phyloP scores from a whole-genome alignment of 2,888 invertebrate genomes.

The Drosophila maculinotata region DNA sequence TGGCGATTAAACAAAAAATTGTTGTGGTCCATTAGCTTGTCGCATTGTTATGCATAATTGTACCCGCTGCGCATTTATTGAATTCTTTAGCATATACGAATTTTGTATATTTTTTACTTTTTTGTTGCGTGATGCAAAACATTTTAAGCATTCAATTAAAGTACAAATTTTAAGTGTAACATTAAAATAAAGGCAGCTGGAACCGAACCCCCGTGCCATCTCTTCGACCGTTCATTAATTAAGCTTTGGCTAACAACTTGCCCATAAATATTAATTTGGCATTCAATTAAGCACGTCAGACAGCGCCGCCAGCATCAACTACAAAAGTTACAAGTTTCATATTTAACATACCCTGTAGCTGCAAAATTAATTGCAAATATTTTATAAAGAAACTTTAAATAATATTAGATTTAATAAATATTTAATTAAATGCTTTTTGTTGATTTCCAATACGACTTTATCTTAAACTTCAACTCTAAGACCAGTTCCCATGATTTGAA shows the following conservation, averaged over 20 bases:
- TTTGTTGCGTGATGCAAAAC: neutral
- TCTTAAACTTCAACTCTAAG: too few relatives aligned
- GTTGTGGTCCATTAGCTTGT: slow-evolving; percentile 61
- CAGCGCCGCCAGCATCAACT: slow-evolving; percentile 5
- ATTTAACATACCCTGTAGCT: slow-evolving; percentile 22
- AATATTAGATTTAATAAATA: too few relatives aligned
- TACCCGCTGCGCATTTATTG: slow-evolving; percentile 33
- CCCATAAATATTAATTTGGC: slow-evolving; percentile 73
- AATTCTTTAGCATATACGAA: slow-evolving; percentile 13
- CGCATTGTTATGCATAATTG: slow-evolving; percentile 40
- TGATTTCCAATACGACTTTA: neutral
- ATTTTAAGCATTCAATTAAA: slow-evolving; percentile 30
- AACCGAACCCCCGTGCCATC: slow-evolving; percentile 1
- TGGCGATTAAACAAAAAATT: slow-evolving; percentile 49
- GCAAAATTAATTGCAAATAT: too few relatives aligned
- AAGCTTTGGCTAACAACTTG: slow-evolving; percentile 45
- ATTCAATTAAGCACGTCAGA: slow-evolving; percentile 53
- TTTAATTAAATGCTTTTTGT: too few relatives aligned
- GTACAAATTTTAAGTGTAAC: slow-evolving; percentile 7
- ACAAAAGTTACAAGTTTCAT: neutral
- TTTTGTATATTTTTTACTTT: neutral
- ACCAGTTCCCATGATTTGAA: neutral
- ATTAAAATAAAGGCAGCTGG: slow-evolving; percentile 14
- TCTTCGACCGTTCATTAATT: slow-evolving; percentile 59
- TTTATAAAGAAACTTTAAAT: too few relatives aligned